A percentile compares a stretch with the other conserved stretches of the same genome.
Conservation (phyloP, 2,113 vertebrate species). For the Scopus umbretta region DNA sequence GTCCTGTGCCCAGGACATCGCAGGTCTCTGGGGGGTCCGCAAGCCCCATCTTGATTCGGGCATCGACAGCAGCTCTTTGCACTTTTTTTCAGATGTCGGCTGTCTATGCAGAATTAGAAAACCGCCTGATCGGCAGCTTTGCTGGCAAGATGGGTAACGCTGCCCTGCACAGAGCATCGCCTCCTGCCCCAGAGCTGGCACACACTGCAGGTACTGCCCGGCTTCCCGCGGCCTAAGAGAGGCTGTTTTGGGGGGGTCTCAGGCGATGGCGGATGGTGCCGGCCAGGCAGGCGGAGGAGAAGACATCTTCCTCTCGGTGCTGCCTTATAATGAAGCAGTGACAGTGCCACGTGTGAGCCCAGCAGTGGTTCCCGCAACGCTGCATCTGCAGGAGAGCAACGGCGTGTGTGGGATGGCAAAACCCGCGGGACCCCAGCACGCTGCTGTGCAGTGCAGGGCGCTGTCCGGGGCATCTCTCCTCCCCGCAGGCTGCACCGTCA, state of each 20-base stretch:
- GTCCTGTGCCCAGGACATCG: neutral
- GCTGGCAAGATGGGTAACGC: conserved; percentile 74
- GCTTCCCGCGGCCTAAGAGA: neutral
- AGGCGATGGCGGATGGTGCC: neutral
- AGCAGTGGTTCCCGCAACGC: neutral
- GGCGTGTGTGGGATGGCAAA: accelerated
- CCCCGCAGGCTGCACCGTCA: neutral
- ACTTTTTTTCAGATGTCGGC: conserved; percentile 84
- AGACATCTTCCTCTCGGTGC: neutral
- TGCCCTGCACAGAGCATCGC: conserved; percentile 72
- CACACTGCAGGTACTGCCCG: conserved; percentile 64
- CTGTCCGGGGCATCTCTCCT: neutral
- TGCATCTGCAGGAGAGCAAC: neutral
- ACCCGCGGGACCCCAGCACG: accelerated
- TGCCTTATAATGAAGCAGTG: accelerated
- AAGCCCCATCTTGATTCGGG: accelerated
- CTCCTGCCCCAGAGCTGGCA: conserved; percentile 72
- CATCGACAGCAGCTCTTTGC: neutral
- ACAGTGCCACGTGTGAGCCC: accelerated
- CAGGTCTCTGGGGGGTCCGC: neutral
- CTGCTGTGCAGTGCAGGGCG: neutral
- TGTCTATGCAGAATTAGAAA: conserved; percentile 91
- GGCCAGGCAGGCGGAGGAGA: neutral
- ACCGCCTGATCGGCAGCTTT: conserved; percentile 78
- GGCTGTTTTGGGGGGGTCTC: neutral